Base-by-base conservation (phyloP, 2,888 invertebrate species). In the Drosophila mayaguana region DNA sequence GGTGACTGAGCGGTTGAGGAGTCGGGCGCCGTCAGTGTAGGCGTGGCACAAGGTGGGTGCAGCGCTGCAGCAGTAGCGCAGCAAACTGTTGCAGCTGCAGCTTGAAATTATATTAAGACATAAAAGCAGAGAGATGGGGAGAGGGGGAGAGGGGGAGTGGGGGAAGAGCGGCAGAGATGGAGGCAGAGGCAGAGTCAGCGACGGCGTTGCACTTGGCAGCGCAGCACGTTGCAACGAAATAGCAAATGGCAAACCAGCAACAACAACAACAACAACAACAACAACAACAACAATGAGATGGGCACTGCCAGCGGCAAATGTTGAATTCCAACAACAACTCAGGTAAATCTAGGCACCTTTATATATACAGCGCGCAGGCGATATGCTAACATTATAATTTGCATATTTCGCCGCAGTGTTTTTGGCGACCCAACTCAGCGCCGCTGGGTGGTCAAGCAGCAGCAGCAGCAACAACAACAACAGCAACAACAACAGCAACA, bases 311-410 rank as follows among this genome's bases (percentile, higher is more conserved):
- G 72, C 72, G 51, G 53, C 66, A 54, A 66, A 45, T 22, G 42
- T 54, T n/a, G 18, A 55, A 43, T 16, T 46, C 48, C 55, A 63
- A 34, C 45, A 62, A 42, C 56, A 63, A 40, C 68, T 34, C n/a
- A 11, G 18, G 32, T 16, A 32, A 63, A 62, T 67, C 77, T 72
- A 72, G 57, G 63, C 51, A 46, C 57, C 36, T 57, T 60, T 46
- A 36, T 53, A n/a, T 1, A 22, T 48, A n/a, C 36, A 54, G 40
- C 46, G 48, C 59, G 51, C 53, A 75, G 78, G 78, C 76, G 83
- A 84, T 78, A 84, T 86, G 80, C 84, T 82, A 86, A 84, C 89
- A 87, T 84, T 81, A 87, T 84, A 87, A 87, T 87, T 88, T 87
- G 89, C 86, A 87, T 87, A 84, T 88, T 84, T 75, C 73, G 84